A percentile compares a stretch with the other conserved stretches of the same genome.
These are phyloP conservation scores for Hirundo rustica DNA, from an alignment of 2,797 vertebrate species.

Conservation along the genomic window DNA sequence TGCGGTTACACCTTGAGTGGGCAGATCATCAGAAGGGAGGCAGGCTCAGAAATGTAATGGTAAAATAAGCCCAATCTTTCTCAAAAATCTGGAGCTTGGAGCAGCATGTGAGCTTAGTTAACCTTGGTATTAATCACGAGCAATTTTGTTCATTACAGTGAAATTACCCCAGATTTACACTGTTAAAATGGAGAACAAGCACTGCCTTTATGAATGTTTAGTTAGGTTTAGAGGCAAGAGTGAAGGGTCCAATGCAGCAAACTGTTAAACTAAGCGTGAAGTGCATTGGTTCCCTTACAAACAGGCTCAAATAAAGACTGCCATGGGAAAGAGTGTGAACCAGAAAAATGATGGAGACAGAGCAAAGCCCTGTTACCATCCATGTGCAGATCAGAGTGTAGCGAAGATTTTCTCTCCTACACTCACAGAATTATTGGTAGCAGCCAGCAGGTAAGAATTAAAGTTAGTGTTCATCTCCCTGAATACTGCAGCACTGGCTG, in stretches of 20 bases:
- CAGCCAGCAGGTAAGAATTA: neutral
- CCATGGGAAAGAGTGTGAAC: neutral
- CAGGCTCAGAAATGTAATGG: neutral
- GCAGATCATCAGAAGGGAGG: neutral
- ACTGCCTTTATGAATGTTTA: neutral
- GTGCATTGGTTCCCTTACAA: neutral
- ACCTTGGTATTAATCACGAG: neutral
- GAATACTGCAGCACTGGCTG: neutral
- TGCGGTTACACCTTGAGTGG: neutral
- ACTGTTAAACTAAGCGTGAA: neutral
- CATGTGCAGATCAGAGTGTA: rapidly evolving
- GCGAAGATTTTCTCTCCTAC: neutral
- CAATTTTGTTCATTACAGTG: neutral
- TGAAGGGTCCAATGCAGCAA: neutral
- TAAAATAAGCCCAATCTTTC: neutral
- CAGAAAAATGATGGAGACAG: neutral
- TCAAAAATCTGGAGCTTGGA: neutral
- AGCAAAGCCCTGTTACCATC: neutral
- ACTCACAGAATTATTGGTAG: neutral
- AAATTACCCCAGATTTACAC: neutral
- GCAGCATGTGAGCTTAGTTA: neutral
- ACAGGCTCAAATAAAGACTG: neutral
- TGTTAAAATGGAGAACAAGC: neutral
- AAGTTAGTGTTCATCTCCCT: neutral
- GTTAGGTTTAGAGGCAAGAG: neutral